Evolutionary conservation across 2,888 invertebrate genomes (phyloP).

Genomic region (Limnephilus marmoratus): DNA sequence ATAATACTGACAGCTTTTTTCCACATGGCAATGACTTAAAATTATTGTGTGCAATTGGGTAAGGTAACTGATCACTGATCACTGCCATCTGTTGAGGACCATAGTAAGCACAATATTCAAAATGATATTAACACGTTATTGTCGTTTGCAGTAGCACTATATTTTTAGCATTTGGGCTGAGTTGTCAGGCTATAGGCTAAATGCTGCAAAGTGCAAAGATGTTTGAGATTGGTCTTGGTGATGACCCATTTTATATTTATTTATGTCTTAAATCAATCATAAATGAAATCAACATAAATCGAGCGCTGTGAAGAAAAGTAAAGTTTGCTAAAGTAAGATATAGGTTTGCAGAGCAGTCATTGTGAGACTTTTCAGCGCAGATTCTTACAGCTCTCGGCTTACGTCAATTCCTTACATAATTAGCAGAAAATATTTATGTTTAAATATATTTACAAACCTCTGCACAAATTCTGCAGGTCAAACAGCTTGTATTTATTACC

Average conservation of each 20-base stretch:
- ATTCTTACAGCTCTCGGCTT: no score
- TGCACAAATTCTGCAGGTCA: neutral
- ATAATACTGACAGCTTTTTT: neutral
- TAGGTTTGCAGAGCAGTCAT: no score
- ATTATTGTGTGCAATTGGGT: neutral
- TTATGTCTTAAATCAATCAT: no score
- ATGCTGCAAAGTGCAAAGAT: neutral
- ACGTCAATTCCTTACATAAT: no score
- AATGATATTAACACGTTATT: neutral
- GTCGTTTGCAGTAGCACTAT: neutral
- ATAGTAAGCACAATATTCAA: neutral
- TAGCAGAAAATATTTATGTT: neutral
- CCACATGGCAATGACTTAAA: neutral
- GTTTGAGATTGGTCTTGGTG: neutral
- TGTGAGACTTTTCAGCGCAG: no score
- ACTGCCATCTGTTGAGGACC: neutral
- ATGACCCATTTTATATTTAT: neutral
- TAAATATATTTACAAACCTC: neutral
- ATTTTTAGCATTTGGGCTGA: neutral
- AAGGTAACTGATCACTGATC: neutral
- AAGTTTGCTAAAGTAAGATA: no score
- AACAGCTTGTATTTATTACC: neutral
- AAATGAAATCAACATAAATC: no score
- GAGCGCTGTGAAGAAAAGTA: no score
- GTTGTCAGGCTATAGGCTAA: neutral